Evolutionary conservation across 2,113 vertebrate species (phyloP).

Genomic region (Ptilonorhynchus violaceus): DNA sequence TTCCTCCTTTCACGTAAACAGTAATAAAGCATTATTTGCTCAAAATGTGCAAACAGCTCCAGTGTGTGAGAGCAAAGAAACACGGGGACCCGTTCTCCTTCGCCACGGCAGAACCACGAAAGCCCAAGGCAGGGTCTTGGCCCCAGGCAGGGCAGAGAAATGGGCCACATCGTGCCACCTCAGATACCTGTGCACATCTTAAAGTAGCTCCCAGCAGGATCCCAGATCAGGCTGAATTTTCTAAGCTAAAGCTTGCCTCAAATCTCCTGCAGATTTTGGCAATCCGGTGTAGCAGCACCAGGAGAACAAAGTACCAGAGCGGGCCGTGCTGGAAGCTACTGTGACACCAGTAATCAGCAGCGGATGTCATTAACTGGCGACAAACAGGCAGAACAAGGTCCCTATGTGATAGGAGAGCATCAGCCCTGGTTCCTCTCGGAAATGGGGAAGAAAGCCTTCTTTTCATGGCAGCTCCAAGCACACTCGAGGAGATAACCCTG

Average conservation of each 20-base stretch:
- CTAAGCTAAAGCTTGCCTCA: background rate
- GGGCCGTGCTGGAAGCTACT: background rate
- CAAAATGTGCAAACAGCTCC: background rate
- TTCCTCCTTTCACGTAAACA: conserved; percentile 31
- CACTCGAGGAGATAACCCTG: background rate
- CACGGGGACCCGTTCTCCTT: background rate
- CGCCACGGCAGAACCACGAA: background rate
- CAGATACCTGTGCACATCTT: background rate
- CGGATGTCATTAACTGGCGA: background rate
- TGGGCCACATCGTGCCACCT: background rate
- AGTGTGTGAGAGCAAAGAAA: rapidly evolving
- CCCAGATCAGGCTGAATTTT: background rate
- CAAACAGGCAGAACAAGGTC: background rate
- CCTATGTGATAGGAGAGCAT: background rate
- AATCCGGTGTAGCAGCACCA: background rate
- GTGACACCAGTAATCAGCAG: background rate
- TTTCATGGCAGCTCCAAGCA: background rate
- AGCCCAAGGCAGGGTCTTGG: background rate
- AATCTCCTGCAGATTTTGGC: background rate
- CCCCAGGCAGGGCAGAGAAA: background rate
- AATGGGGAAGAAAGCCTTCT: background rate
- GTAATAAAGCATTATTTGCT: conserved; percentile 27
- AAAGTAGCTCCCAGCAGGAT: background rate
- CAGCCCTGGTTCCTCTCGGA: background rate
- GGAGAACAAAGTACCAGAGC: background rate